A percentile compares a stretch with the other conserved stretches of the same genome.
Conservation (phyloP, 1,140 invertebrate species). For the Scaptomyza graminum region DNA sequence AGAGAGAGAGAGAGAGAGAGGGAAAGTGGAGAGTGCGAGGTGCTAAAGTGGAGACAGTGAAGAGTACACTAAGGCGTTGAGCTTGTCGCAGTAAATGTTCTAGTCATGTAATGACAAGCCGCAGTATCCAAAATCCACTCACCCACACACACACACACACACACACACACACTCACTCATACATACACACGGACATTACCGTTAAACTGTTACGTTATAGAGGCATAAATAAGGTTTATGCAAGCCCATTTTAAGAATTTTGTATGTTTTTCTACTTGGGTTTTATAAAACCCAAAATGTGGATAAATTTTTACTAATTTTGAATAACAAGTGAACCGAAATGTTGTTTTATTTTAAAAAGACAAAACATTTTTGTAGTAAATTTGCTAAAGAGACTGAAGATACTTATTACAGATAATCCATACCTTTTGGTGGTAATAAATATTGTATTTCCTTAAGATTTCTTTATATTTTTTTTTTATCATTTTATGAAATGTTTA, state of each 20-base stretch:
- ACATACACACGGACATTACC: constrained; percentile 1
- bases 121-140: constrained; percentile 55
- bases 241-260: constrained; percentile 32
- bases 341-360: not conserved
- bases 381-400: no score
- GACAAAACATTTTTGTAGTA: no score
- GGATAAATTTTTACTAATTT: not conserved
- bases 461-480: no score
- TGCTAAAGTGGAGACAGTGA: constrained; percentile 1
- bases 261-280: not conserved
- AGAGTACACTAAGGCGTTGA: constrained; percentile 40
- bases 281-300: not conserved
- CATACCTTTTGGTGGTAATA: no score
- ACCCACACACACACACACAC: constrained; percentile 5
- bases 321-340: not conserved
- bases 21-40: no score
- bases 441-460: no score
- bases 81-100: constrained; percentile 73
- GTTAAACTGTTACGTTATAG: constrained; percentile 12
- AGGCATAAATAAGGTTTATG: constrained; percentile 46
- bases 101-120: constrained; percentile 74
- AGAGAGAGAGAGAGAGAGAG: no score
- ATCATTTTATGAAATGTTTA: no score
- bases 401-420: no score
- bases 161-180: not conserved